Base-by-base conservation (phyloP, 30 jellyfish, hydroid and myxozoan genomes). In the Aurelia sp. region DNA sequence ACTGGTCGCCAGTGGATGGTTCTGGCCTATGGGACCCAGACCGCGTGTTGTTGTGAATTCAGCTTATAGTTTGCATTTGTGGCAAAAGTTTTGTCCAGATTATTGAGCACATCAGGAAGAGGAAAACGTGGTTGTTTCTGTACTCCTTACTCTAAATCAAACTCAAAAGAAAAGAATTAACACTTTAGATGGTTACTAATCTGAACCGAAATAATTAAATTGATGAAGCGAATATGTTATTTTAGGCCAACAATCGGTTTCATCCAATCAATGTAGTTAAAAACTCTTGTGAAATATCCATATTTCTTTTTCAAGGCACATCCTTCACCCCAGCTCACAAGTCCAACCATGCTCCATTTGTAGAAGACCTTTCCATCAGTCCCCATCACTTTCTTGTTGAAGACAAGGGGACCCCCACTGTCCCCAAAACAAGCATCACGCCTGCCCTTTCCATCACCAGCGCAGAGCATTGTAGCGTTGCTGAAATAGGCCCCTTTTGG, bases 241-340 rank as follows among this genome's bases (percentile, higher is more conserved):
- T 18, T 18, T 13, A 60, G 31, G 24, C 79, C 79, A 63, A 80
- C 55, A 72, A 63, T 69, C 17, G 60, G 44, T 17, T 69, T 55
- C 8, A 82, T 71, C 91, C 91, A 82, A 33, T 82, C 67, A 47
- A 9, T 59, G 47, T 67, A 82, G 41, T 18, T 15, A 19, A 47
- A 82, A 4, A 82, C 84, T 6, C 85, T 60, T 31, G 91, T 35
- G 62, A 40, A 82, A 35, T 67, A 82, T 21, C 91, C 91, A 72
- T 82, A 68, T 38, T 55, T 82, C 48, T 65, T 53, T 72, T 53
- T 24, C 62, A 19, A 41, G 19, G 91, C 91, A 58, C 91, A 82
- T 12, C 91, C 91, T 2, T 67, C 85, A 55, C 91, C 91, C 91
- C 91, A 82, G 60, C 91, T 82, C 1, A 82, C 91, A 52, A 82